Evolutionary conservation across 1,140 invertebrate genomes (phyloP), one percentile per base, ranked within the genome.

Genomic region (Zaprionus capensis): DNA sequence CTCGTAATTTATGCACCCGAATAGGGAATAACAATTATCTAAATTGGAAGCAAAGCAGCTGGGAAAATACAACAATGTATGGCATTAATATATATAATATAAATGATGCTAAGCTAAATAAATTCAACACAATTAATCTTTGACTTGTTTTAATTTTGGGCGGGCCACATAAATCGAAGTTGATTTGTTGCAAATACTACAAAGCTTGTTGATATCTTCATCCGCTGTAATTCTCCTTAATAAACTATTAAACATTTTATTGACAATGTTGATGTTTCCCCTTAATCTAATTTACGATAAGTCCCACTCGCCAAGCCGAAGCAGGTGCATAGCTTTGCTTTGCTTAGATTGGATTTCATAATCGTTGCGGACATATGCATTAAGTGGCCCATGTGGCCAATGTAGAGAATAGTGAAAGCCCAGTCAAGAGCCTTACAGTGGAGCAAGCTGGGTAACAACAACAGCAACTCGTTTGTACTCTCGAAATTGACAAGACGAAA

Each of bases 401-500:
- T 49, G 15, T 44, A 15, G 59, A 55, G 68, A 55, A 31, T 71
- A 34, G 69, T 65, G 69, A 71, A 71, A 71, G 69, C 69, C 69
- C 51, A 71, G 26, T 6, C 12, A 36, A 46, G 68, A 55, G 49
- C 36, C 49, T 28, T 24, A 34, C 67, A 26, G 20, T 26, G 34
- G 46, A 24, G 34, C 56, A 58, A 62, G 38, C 20, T 41, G 11
- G 11, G 49, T 4, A 12, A n/a, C 31, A 15, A 6, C 17, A 41
- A 56, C 57, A 71, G 34, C 68, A 71, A 76, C 68, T 76, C 46
- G 73, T 71, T 71, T 65, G 22, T 38, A 31, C 56, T 59, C 44
- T 31, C 67, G 38, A 64, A 70, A 66, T 71, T 66, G 70, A 66
- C 70, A 58, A 41, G 58, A 53, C 17, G 56, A 76, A 76, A 59